These are phyloP conservation scores for Bos taurus DNA, from an alignment of 2,113 vertebrate species.

Conservation along the genomic window DNA sequence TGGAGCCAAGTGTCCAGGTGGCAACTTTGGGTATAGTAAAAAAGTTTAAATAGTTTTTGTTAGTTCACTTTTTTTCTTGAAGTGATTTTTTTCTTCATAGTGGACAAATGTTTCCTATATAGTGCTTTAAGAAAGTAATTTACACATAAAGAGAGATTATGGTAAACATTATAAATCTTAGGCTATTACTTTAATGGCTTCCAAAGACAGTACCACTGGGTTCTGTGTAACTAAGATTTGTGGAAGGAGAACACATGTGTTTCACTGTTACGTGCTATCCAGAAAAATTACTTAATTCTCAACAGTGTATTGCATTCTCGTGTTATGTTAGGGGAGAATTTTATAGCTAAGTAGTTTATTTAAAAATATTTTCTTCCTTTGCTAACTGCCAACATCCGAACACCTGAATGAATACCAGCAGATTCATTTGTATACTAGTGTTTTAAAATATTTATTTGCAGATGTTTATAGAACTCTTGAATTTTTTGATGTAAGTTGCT, in stretches of 20 bases:
- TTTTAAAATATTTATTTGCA: constrained; percentile 62
- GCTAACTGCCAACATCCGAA: background rate
- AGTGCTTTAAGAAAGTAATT: constrained; percentile 10
- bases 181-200: background rate
- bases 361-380: background rate
- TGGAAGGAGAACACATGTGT: background rate
- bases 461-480: constrained; percentile 32
- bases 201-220: background rate
- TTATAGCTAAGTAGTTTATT: constrained; percentile 1
- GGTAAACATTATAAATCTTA: background rate
- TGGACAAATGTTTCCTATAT: background rate
- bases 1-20: background rate
- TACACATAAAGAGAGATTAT: constrained; percentile 30
- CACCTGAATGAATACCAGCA: constrained; percentile 34
- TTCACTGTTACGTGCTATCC: background rate
- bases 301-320: background rate
- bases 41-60: constrained; percentile 8
- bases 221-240: background rate
- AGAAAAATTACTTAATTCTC: background rate
- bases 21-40: background rate
- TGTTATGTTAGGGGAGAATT: background rate
- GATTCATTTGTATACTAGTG: constrained; percentile 29
- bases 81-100: background rate
- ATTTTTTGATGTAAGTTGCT: constrained; percentile 56
- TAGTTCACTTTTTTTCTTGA: background rate